Evolutionary conservation across 2,113 vertebrate genomes (phyloP).

Genomic region (Copsychus sechellarum): DNA sequence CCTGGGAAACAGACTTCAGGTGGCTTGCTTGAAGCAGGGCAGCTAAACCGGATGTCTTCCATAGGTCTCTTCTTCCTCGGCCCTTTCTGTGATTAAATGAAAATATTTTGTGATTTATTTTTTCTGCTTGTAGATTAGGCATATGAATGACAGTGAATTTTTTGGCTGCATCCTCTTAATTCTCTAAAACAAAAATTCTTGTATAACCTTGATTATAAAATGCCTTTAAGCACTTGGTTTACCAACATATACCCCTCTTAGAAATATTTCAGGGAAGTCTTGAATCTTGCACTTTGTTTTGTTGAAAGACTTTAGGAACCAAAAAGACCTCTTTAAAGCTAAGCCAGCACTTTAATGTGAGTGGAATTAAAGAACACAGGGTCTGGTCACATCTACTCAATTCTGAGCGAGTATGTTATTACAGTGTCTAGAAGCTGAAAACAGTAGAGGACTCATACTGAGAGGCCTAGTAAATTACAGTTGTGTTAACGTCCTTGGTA

Average conservation of each 20-base stretch:
- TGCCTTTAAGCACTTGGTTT: neutral
- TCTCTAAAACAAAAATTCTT: neutral
- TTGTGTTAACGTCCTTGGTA: neutral
- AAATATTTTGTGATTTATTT: neutral
- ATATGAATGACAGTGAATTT: neutral
- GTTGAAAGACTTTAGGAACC: neutral
- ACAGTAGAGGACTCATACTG: neutral
- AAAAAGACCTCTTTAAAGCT: neutral
- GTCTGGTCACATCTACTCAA: neutral
- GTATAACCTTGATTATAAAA: neutral
- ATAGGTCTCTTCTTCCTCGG: neutral
- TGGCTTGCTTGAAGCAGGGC: neutral
- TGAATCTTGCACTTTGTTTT: neutral
- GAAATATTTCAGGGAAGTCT: neutral
- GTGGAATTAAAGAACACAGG: neutral
- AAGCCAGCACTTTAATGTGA: neutral
- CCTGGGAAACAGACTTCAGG: neutral
- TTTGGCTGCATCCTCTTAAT: neutral
- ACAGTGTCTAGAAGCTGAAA: neutral
- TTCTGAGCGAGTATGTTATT: neutral
- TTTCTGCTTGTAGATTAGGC: neutral
- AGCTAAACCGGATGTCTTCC: neutral
- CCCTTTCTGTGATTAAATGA: neutral
- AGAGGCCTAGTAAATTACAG: neutral
- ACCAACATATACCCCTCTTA: neutral